Evolutionary conservation across 2,113 vertebrate species (phyloP).

Genomic region (Rhinogobius similis): DNA sequence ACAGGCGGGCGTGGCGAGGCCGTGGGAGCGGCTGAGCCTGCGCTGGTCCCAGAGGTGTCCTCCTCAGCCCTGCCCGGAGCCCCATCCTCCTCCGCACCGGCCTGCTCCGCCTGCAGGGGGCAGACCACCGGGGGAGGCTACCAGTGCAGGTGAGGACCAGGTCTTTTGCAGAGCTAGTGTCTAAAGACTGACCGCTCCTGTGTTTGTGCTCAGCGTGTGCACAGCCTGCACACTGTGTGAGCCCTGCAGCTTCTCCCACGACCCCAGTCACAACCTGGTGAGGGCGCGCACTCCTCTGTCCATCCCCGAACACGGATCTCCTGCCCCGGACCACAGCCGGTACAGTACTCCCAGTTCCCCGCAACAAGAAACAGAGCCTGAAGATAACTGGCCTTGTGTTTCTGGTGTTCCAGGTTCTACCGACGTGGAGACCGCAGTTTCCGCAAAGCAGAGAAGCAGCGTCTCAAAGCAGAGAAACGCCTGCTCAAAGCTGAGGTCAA

Average conservation of each 20-base stretch:
- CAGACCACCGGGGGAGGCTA: slow-evolving; percentile 89
- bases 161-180: not conserved
- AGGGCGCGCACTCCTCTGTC: slow-evolving; percentile 87
- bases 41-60: slow-evolving; percentile 67
- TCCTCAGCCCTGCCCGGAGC: slow-evolving; percentile 66
- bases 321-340: slow-evolving; percentile 81
- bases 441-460: slow-evolving; percentile 94
- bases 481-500: slow-evolving; percentile 94
- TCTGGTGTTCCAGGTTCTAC: slow-evolving; percentile 81
- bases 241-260: slow-evolving; percentile 85
- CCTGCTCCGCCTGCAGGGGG: slow-evolving; percentile 86
- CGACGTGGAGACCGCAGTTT: slow-evolving; percentile 92
- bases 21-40: slow-evolving; percentile 43
- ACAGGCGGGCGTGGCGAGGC: slow-evolving; percentile 47
- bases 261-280: slow-evolving; percentile 88
- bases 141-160: slow-evolving; percentile 88
- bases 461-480: slow-evolving; percentile 92
- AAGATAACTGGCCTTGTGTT: not conserved
- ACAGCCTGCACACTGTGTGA: slow-evolving; percentile 91
- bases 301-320: slow-evolving; percentile 77
- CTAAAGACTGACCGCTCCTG: not conserved
- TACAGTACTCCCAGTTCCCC: slow-evolving; percentile 18
- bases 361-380: not conserved
- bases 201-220: slow-evolving; percentile 79
- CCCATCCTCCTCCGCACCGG: slow-evolving; percentile 77